Conservation (phyloP, 1,140 invertebrate genomes). For the Drosophila setifemur region DNA sequence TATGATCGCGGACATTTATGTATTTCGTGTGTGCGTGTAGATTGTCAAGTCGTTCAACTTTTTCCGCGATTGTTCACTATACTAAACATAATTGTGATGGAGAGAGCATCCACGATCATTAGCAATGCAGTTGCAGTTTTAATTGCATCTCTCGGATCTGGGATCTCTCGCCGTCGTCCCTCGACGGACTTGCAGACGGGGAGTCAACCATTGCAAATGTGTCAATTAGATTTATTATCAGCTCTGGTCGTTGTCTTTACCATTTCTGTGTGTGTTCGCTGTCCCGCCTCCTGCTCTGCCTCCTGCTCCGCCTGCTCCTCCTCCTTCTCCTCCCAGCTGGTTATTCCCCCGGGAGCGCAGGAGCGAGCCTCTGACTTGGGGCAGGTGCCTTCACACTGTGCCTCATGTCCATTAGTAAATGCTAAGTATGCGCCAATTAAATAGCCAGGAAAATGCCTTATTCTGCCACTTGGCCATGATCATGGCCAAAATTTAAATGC, state of each 20-base stretch:
- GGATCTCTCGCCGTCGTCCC: conserved; percentile 15
- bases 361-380: conserved; percentile 21
- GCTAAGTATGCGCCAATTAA: conserved; percentile 80
- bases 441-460: conserved; percentile 64
- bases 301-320: neutral
- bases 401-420: conserved; percentile 76
- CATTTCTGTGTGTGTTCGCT: conserved; percentile 35
- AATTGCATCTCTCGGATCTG: conserved; percentile 54
- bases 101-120: conserved; percentile 41
- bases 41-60: conserved; percentile 68
- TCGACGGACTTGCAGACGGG: conserved; percentile 19
- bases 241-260: conserved; percentile 60
- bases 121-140: conserved; percentile 67
- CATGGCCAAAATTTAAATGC: conserved; percentile 74
- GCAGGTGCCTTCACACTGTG: conserved; percentile 71
- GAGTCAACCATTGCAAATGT: conserved; percentile 74
- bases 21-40: conserved; percentile 64
- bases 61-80: conserved; percentile 5
- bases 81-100: neutral
- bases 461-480: conserved; percentile 35
- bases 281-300: neutral
- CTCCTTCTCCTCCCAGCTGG: conserved; percentile 14
- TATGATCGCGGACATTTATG: conserved; percentile 74
- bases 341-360: too few species aligned
- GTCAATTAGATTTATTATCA: conserved; percentile 82